Percentiles rank a stretch among this genome's conserved stretches.
These are phyloP conservation scores for Neosilurus hyrtlii DNA, from an alignment of 2,797 vertebrate species.

Conservation along the genomic window DNA sequence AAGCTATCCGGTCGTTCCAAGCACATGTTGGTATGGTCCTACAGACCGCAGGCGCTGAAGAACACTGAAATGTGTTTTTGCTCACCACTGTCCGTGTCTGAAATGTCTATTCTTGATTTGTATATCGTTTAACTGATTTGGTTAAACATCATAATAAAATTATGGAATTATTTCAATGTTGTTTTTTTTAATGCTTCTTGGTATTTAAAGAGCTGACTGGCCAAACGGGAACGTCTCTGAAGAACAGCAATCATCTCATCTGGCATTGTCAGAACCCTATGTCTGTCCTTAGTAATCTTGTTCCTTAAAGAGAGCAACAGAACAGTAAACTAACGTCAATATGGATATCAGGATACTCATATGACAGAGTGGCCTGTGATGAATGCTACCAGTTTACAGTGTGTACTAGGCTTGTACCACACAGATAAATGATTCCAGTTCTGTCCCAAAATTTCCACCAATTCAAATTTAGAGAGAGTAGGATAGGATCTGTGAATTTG, in stretches of 20 bases:
- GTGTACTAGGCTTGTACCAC: neutral
- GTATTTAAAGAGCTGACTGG: neutral
- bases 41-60: too few relatives aligned
- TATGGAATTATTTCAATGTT: too few relatives aligned
- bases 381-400: neutral
- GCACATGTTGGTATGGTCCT: too few relatives aligned
- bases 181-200: too few relatives aligned
- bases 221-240: constrained; percentile 18
- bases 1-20: too few relatives aligned
- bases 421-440: neutral
- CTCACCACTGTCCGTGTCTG: too few relatives aligned
- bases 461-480: neutral
- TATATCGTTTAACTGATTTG: too few relatives aligned
- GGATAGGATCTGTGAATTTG: neutral
- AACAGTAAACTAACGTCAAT: neutral
- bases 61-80: too few relatives aligned
- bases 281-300: neutral
- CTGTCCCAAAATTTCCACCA: neutral
- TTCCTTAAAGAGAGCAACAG: neutral
- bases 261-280: constrained; percentile 7
- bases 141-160: too few relatives aligned
- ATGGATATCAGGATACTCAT: neutral
- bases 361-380: too few relatives aligned
- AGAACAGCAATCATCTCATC: constrained; percentile 26
- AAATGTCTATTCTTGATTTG: too few relatives aligned